A percentile compares a stretch with the other conserved stretches of the same genome.
Conservation (phyloP, 64 coral and sea anemone species). For the Montipora capricornis region DNA sequence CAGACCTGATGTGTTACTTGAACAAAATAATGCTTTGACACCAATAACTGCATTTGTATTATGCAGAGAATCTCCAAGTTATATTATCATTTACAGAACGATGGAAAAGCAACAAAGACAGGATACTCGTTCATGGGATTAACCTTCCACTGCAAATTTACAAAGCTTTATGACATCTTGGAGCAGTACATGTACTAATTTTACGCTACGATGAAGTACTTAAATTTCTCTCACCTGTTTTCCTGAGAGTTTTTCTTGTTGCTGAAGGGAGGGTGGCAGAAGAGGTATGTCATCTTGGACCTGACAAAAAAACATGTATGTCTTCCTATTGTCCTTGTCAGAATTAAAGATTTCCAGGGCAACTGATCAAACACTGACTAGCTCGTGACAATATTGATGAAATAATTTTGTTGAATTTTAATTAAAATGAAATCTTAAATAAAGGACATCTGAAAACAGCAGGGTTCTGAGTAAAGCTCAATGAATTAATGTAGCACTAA, state of each 20-base stretch:
- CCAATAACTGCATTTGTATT: background rate
- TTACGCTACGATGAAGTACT: background rate
- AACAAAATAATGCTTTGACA: background rate
- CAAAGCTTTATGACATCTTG: background rate
- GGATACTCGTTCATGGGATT: background rate
- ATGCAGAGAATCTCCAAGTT: background rate
- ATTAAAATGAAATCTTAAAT: no score
- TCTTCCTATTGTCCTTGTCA: no score
- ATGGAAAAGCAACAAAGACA: background rate
- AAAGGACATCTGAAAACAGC: no score
- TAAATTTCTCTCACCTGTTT: conserved; percentile 74
- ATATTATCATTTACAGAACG: background rate
- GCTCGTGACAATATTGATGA: no score
- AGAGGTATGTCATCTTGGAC: conserved; percentile 89
- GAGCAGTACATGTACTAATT: background rate
- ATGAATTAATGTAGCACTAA: no score
- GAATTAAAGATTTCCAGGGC: no score
- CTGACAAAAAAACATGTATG: conserved; percentile 17
- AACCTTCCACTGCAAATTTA: background rate
- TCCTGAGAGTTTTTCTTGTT: conserved; percentile 93
- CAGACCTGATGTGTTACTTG: background rate
- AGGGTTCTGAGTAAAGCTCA: no score
- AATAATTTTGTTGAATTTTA: no score
- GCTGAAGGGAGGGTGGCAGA: conserved; percentile 86
- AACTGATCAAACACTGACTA: no score